Evolutionary conservation across 2,797 vertebrate genomes (phyloP), one percentile per base, ranked within the genome.

Genomic region (Limosa lapponica): DNA sequence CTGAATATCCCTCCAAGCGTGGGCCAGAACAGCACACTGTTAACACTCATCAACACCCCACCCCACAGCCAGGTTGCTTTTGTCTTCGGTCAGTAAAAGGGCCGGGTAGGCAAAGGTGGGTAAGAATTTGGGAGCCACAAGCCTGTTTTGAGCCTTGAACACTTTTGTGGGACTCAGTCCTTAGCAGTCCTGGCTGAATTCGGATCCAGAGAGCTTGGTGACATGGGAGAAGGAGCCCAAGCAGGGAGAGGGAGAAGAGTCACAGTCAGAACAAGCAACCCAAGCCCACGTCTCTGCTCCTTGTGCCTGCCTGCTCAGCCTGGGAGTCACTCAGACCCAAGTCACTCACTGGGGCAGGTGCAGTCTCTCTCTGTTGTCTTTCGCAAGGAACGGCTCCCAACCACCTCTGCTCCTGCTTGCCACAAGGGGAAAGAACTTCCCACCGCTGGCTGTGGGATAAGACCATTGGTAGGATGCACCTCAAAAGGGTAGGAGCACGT

Each of bases 311-410:
- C 78, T 0, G 0, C 44, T 41, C 49, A 65, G 17, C 24, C 69
- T 17, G 10, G n/a, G 27, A 5, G 11, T 41, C 55, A 5, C 36
- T 64, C 39, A n/a, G n/a, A 4, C 14, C 1, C 0, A 0, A 78
- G 34, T 18, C 13, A 49, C 48, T 64, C 39, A 23, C n/a, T 36
- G 4, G 5, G 5, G 28, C 37, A 43, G 6, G 11, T 34, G 25
- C 23, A 37, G 8, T 12, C 23, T 77, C 20, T 69, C 22, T 13
- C 23, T 11, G 22, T 32, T 28, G 14, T 28, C 91, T 51, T 73
- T 51, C 13, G 19, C 41, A 37, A 84, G 30, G 51, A 89, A 22
- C 34, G 49, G 30, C 25, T 70, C 32, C 36, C 49, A 48, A 36
- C 0, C 44, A 18, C 30, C 24, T 65, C 67, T 65, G 39, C 62